Base-by-base conservation (phyloP, 2,113 vertebrate genomes). In the Dicaeum eximium region DNA sequence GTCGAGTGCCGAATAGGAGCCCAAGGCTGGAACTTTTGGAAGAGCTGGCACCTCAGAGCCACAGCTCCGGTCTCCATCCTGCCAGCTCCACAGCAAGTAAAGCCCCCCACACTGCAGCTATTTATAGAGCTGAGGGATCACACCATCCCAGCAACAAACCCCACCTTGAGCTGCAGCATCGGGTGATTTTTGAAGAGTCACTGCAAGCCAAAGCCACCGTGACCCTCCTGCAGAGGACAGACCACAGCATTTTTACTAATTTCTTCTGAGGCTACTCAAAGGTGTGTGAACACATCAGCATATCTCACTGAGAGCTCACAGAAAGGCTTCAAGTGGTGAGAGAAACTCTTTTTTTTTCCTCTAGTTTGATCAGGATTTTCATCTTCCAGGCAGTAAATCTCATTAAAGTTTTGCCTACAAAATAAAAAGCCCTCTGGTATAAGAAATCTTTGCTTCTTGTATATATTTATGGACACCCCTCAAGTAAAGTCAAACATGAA, bases 391-490 rank as follows among this genome's bases (percentile, higher is more conserved):
- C 50, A 84, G 62, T 47, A 88, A 86, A 94, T 40, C 56, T 74
- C 77, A 72, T 80, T 80, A 94, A 86, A 88, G 48, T 57, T 86
- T 38, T 85, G 77, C 84, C 80, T 84, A 73, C 2, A 9, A 60
- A 90, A 25, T 58, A 78, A 89, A 78, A 92, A 84, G 40, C 45
- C 37, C 83, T 67, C 77, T 89, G 89, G 65, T 64, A 40, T 37
- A 80, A 92, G 83, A 81, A 81, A 93, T 61, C 77, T 84, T 80
- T 79, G 74, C 91, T 81, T 84, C 78, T 86, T 13, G 27, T 45
- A 74, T 44, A 7, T 89, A 95, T 95, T 95, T 86, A 93, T 86
- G 93, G 89, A 72, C 80, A 81, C 50, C 71, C 74, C 86, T 95
- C 64, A 71, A 96, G 70, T 60, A 78, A 95, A 88, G 51, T 80